phyloP scores from a whole-genome alignment of 2,113 vertebrate genomes.

The Callionymus lyra region DNA sequence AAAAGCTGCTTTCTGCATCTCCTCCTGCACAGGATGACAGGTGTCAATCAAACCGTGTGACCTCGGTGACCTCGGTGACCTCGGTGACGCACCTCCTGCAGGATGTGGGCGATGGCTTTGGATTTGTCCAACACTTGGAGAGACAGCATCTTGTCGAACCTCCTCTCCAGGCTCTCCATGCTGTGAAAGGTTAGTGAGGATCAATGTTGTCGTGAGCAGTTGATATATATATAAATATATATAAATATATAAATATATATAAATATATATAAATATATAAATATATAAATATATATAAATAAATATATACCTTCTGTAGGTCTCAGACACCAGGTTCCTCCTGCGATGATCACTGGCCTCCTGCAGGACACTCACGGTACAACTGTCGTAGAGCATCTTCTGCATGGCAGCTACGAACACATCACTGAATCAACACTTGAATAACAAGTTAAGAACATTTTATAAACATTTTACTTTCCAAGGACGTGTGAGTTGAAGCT shows the following conservation, averaged over 20 bases:
- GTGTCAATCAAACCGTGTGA: background rate
- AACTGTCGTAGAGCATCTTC: slow-evolving; percentile 84
- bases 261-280: background rate
- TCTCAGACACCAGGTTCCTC: slow-evolving; percentile 74
- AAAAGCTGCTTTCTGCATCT: slow-evolving; percentile 94
- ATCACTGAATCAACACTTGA: slow-evolving; percentile 1
- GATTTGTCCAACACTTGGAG: slow-evolving; percentile 90
- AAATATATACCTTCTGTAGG: slow-evolving; percentile 76
- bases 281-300: background rate
- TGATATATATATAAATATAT: background rate
- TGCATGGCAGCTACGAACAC: slow-evolving; percentile 84
- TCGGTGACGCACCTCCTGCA: slow-evolving; percentile 75
- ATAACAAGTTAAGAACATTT: background rate
- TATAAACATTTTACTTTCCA: background rate
- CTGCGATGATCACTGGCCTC: slow-evolving; percentile 74
- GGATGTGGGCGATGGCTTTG: slow-evolving; percentile 83
- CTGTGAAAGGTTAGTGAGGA: slow-evolving; percentile 53
- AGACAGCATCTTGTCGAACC: slow-evolving; percentile 80
- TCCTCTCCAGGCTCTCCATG: slow-evolving; percentile 78
- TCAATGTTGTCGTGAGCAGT: background rate
- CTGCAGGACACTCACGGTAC: slow-evolving; percentile 74
- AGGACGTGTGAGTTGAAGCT: too few species aligned
- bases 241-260: background rate
- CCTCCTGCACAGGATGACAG: slow-evolving; percentile 65
- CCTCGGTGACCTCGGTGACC: background rate